Conservation (phyloP, 2,113 vertebrate species). For the Crotalus helleri region DNA sequence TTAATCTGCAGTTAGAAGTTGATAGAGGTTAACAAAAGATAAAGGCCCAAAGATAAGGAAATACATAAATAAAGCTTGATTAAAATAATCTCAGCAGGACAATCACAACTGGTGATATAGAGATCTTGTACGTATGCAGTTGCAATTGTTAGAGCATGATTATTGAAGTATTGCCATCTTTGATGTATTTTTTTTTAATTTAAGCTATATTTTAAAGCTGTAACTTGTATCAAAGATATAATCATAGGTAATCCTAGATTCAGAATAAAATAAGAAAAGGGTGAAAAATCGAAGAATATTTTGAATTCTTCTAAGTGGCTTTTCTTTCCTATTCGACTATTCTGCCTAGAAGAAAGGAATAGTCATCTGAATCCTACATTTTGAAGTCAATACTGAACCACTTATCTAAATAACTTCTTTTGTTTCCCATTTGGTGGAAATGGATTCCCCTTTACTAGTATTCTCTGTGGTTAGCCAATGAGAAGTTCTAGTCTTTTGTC, state of each 20-base stretch:
- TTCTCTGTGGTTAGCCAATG: background rate
- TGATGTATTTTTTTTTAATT: background rate
- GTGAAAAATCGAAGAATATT: background rate
- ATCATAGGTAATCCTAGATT: background rate
- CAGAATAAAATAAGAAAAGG: background rate
- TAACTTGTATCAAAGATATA: background rate
- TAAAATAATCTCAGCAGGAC: constrained; percentile 4
- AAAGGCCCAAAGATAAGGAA: background rate
- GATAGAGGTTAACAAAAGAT: background rate
- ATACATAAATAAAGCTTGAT: background rate
- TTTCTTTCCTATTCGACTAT: background rate
- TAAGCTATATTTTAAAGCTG: constrained; percentile 28
- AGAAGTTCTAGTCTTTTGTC: background rate
- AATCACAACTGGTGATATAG: background rate
- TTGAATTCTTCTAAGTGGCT: background rate
- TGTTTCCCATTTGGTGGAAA: background rate
- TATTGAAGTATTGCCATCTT: constrained; percentile 6
- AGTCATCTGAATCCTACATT: background rate
- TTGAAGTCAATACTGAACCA: background rate
- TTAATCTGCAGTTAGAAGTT: constrained; percentile 14
- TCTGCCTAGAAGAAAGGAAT: background rate
- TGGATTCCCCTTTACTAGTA: background rate
- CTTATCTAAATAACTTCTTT: too few relatives aligned
- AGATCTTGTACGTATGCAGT: background rate
- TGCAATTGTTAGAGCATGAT: constrained; percentile 10